Percentiles rank a stretch among this genome's conserved stretches.
Conservation (phyloP, 2,888 invertebrate genomes). For the Tanypteryx hageni region DNA sequence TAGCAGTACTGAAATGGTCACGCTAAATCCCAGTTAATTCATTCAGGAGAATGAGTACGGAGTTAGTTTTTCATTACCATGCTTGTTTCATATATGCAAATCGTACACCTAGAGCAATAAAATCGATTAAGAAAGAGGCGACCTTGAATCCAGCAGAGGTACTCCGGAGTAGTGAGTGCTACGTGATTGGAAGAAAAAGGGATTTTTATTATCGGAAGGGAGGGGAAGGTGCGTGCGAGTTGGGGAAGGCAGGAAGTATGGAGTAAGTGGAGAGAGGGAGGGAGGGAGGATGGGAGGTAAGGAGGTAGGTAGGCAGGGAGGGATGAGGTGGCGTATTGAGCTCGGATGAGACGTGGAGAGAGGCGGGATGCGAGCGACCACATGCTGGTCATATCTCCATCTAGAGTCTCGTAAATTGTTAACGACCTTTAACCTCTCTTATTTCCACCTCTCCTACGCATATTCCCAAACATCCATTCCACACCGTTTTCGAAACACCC, state of each 20-base stretch:
- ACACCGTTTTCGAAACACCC: not conserved
- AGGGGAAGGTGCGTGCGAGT: not conserved
- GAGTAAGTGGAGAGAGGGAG: not conserved
- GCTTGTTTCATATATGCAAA: not conserved
- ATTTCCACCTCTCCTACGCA: not conserved
- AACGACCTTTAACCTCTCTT: constrained; percentile 25
- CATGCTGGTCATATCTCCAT: constrained; percentile 9
- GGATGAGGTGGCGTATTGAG: not conserved
- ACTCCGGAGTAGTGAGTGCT: too few relatives aligned
- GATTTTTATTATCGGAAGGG: not conserved
- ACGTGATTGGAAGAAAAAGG: not conserved
- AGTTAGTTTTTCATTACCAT: too few relatives aligned
- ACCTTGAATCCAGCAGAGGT: too few relatives aligned
- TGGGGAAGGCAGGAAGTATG: not conserved
- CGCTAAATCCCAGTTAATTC: too few relatives aligned
- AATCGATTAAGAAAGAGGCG: too few relatives aligned
- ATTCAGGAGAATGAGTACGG: too few relatives aligned
- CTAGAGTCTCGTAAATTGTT: constrained; percentile 1
- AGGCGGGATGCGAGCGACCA: not conserved
- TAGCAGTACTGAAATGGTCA: too few relatives aligned
- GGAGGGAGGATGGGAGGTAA: not conserved
- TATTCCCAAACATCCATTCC: not conserved
- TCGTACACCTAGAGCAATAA: not conserved
- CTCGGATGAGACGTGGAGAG: too few relatives aligned
- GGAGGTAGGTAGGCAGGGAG: not conserved